Conservation (phyloP, 2,888 invertebrate genomes). For the Brachypalpus laphriformis region DNA sequence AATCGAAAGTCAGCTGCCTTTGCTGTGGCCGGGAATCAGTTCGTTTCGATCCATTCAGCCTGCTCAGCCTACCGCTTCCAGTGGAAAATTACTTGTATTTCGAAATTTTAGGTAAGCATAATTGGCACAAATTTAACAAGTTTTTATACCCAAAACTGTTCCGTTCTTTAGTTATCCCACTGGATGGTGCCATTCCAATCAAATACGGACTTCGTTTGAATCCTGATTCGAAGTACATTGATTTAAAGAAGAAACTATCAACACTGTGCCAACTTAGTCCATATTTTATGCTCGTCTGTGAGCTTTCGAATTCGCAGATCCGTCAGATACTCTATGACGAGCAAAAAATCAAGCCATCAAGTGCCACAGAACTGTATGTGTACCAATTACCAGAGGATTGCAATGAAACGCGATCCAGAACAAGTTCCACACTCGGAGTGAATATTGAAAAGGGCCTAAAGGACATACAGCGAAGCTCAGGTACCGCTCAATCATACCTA, state of each 20-base stretch:
- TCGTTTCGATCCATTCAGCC: slow-evolving; percentile 95
- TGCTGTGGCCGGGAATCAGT: slow-evolving; percentile 93
- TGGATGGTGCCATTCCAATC: slow-evolving; percentile 92
- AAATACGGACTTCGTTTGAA: slow-evolving; percentile 93
- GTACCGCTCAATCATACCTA: slow-evolving; percentile 75
- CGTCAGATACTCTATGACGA: slow-evolving; percentile 85
- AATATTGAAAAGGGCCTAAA: slow-evolving; percentile 82
- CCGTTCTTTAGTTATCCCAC: slow-evolving; percentile 86
- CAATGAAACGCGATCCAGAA: slow-evolving; percentile 78
- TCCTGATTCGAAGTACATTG: slow-evolving; percentile 91
- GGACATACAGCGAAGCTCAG: slow-evolving; percentile 82
- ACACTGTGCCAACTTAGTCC: slow-evolving; percentile 86
- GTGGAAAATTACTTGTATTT: slow-evolving; percentile 93
- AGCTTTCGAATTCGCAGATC: slow-evolving; percentile 88
- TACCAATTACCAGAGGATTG: slow-evolving; percentile 86
- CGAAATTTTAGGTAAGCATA: slow-evolving; percentile 87
- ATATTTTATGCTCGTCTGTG: slow-evolving; percentile 88
- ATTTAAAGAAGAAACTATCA: slow-evolving; percentile 89
- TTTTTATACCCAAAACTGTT: not conserved
- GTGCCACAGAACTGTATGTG: slow-evolving; percentile 86
- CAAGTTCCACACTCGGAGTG: slow-evolving; percentile 80
- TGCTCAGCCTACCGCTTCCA: slow-evolving; percentile 94
- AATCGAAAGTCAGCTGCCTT: slow-evolving; percentile 92
- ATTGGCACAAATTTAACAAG: not conserved
- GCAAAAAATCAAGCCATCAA: slow-evolving; percentile 83